Evolutionary conservation across 37 sponge, comb jelly and placozoan species (phyloP).

Genomic region (Aplysina aerophoba): DNA sequence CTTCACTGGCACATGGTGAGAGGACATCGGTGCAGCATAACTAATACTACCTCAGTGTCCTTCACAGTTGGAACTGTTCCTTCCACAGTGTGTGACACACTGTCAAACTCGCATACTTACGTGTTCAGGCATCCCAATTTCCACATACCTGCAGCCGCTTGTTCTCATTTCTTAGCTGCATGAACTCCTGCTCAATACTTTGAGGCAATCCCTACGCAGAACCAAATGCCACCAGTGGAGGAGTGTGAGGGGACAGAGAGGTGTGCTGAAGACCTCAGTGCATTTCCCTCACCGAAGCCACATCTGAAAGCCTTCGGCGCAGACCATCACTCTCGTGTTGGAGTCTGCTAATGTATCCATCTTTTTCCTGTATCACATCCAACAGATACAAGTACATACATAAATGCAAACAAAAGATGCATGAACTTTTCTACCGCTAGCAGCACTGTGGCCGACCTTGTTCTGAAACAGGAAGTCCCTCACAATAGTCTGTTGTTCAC

Average conservation of each 20-base stretch:
- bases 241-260: too few relatives aligned
- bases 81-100: too few relatives aligned
- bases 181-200: slow-evolving; percentile 21
- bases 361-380: neutral
- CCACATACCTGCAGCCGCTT: slow-evolving; percentile 25
- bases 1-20: too few relatives aligned
- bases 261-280: too few relatives aligned
- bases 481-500: neutral
- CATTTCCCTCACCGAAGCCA: slow-evolving; percentile 5
- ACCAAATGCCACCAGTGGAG: neutral
- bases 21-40: too few relatives aligned
- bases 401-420: neutral
- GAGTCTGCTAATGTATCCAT: slow-evolving; percentile 18
- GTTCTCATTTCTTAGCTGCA: slow-evolving; percentile 25
- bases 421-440: neutral
- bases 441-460: neutral
- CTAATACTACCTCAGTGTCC: too few relatives aligned
- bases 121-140: too few relatives aligned
- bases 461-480: slow-evolving; percentile 10
- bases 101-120: too few relatives aligned
- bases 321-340: slow-evolving; percentile 11
- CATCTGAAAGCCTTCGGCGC: neutral
- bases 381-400: neutral
- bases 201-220: slow-evolving; percentile 3
- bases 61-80: too few relatives aligned